These are phyloP conservation scores for Drosophila nebulosa DNA, from an alignment of 1,140 invertebrate species.

Conservation along the genomic window DNA sequence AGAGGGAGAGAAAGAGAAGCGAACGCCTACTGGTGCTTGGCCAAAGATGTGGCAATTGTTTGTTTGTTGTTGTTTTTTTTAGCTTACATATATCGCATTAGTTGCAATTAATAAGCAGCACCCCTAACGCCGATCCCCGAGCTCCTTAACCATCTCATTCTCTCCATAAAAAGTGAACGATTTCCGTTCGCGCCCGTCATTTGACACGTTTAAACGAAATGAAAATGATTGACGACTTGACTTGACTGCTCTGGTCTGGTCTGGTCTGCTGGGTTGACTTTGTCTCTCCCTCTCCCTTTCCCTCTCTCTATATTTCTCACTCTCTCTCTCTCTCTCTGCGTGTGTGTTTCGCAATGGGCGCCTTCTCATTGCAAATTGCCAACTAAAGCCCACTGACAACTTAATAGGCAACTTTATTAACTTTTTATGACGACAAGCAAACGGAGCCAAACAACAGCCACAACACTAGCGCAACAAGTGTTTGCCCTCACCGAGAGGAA, in stretches of 20 bases:
- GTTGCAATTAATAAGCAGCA: slow-evolving; percentile 39
- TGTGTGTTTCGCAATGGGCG: slow-evolving; percentile 37
- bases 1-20: slow-evolving; percentile 1
- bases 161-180: slow-evolving; percentile 52
- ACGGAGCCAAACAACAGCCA: neutral
- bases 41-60: slow-evolving; percentile 32
- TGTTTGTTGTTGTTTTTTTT: neutral
- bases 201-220: slow-evolving; percentile 68
- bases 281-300: neutral
- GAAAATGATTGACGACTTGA: slow-evolving; percentile 66
- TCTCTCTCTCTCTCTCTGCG: neutral
- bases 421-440: slow-evolving; percentile 43
- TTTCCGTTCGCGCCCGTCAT: slow-evolving; percentile 64
- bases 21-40: slow-evolving; percentile 15
- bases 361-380: slow-evolving; percentile 32
- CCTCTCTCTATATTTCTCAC: slow-evolving; percentile 6
- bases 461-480: neutral
- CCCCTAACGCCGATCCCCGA: slow-evolving; percentile 15
- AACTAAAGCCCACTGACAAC: slow-evolving; percentile 58
- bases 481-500: slow-evolving; percentile 40
- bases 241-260: slow-evolving; percentile 6
- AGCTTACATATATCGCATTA: slow-evolving; percentile 38
- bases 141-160: slow-evolving; percentile 11
- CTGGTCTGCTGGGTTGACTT: neutral
- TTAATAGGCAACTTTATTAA: slow-evolving; percentile 63